Conservation (phyloP, 2,113 vertebrate genomes). For the Echinops telfairi region DNA sequence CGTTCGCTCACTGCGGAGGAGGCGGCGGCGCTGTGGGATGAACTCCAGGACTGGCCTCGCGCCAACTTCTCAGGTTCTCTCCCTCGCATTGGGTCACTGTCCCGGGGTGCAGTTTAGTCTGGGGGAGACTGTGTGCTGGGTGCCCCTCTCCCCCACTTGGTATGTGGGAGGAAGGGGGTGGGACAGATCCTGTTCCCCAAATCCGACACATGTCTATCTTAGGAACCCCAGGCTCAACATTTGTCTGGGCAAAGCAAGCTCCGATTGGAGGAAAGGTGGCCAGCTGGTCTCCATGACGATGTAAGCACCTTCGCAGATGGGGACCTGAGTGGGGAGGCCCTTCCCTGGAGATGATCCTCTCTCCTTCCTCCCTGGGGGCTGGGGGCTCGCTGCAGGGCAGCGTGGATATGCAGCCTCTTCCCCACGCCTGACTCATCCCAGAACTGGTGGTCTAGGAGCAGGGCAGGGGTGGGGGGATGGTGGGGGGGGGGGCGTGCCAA, state of each 20-base stretch:
- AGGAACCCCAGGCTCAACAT: conserved; percentile 73
- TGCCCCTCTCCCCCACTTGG: neutral
- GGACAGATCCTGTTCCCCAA: conserved; percentile 57
- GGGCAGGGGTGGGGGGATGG: neutral
- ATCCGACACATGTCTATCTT: conserved; percentile 66
- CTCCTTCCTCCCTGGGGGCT: conserved; percentile 32
- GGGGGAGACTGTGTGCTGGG: neutral
- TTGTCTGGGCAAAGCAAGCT: conserved; percentile 71
- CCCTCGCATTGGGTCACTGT: conserved; percentile 48
- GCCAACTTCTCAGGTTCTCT: conserved; percentile 29
- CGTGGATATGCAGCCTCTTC: conserved; percentile 53
- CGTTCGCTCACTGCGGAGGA: neutral
- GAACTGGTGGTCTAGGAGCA: conserved; percentile 7
- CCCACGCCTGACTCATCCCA: conserved; percentile 41
- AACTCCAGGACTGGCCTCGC: neutral
- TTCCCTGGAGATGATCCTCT: conserved; percentile 68
- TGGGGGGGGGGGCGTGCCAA: neutral
- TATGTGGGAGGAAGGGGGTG: conserved; percentile 57
- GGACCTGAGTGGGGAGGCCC: conserved; percentile 52
- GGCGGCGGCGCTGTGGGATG: neutral
- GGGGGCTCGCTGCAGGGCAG: conserved; percentile 49
- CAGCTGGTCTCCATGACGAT: conserved; percentile 78
- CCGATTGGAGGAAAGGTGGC: conserved; percentile 68
- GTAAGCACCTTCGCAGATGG: conserved; percentile 76
- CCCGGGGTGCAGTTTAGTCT: neutral